These are phyloP conservation scores for Myzus persicae DNA, from an alignment of 1,140 invertebrate species.

Conservation along the genomic window DNA sequence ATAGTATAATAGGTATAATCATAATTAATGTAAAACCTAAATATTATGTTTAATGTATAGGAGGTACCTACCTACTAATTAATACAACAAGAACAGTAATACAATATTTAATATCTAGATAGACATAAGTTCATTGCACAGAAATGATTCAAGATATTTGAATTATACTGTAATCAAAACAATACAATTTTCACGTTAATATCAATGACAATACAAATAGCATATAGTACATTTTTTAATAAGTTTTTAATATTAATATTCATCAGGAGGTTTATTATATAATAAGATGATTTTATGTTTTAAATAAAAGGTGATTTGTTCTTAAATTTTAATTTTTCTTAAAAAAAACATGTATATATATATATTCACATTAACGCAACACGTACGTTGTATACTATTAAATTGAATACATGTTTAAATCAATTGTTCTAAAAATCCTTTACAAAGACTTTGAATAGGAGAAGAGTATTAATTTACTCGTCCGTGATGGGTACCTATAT, in stretches of 20 bases:
- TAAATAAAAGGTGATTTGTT: neutral
- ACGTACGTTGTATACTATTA: neutral
- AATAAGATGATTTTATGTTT: slow-evolving; percentile 20
- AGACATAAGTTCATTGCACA: neutral
- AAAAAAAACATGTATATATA: neutral
- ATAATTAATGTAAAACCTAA: neutral
- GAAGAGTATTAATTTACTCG: slow-evolving; percentile 18
- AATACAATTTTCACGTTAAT: neutral
- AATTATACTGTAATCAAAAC: neutral
- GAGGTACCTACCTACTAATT: too few relatives aligned
- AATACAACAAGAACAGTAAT: neutral
- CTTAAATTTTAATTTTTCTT: neutral
- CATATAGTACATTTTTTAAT: neutral
- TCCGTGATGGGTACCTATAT: neutral
- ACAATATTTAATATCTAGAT: neutral
- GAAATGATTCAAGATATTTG: neutral
- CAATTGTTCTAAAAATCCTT: slow-evolving; percentile 20
- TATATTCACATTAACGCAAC: neutral
- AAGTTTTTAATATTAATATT: neutral
- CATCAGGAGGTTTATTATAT: neutral
- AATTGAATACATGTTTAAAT: slow-evolving; percentile 23
- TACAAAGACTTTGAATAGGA: neutral
- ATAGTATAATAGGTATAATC: neutral
- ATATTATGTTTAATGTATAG: neutral
- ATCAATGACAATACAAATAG: slow-evolving; percentile 8